Percentiles rank a stretch among this genome's conserved stretches.
Conservation (phyloP, 2,113 vertebrate genomes). For the Phaethon lepturus region DNA sequence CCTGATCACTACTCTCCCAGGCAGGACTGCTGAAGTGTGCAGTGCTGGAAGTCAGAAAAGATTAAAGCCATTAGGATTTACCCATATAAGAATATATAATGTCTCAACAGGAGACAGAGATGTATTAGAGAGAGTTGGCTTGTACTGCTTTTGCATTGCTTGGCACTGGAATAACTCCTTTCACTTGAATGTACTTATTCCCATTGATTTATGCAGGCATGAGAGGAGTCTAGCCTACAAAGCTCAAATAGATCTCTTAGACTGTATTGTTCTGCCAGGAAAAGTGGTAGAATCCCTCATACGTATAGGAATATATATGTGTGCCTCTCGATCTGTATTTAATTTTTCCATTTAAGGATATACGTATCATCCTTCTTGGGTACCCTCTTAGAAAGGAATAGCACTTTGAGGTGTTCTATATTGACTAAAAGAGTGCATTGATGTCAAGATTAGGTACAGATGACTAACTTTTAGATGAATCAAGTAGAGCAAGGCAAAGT, state of each 20-base stretch:
- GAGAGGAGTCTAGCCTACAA: neutral
- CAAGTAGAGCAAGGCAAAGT: neutral
- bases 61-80: neutral
- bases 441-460: neutral
- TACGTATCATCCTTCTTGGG: neutral
- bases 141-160: neutral
- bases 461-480: neutral
- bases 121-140: neutral
- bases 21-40: neutral
- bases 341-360: neutral
- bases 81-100: neutral
- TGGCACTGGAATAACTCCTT: constrained; percentile 3
- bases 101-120: neutral
- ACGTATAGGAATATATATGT: neutral
- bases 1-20: neutral
- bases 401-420: neutral
- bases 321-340: neutral
- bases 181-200: constrained; percentile 23
- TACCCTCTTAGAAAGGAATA: neutral
- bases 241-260: neutral
- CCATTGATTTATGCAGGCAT: constrained; percentile 23
- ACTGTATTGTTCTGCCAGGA: neutral
- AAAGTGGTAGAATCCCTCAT: neutral
- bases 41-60: neutral
- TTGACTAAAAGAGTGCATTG: neutral